Percentiles rank a stretch among this genome's conserved stretches.
Evolutionary conservation across 1,140 invertebrate genomes (phyloP).

Genomic region (Lineus longissimus): DNA sequence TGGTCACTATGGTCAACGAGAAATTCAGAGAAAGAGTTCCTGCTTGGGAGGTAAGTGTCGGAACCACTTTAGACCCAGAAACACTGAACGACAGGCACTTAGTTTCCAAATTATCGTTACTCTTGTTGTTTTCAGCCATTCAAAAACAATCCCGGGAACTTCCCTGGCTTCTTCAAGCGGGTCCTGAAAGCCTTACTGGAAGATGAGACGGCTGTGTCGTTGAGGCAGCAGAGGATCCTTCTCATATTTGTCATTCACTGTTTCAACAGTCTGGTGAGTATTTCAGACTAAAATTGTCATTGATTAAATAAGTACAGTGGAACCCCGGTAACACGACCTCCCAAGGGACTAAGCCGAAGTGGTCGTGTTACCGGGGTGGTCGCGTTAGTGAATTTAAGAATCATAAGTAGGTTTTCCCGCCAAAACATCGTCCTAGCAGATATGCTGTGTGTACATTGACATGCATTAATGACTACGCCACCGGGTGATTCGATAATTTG

Average conservation of each 20-base stretch:
- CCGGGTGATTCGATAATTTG: no score
- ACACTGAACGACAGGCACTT: not conserved
- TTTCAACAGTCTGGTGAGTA: conserved; percentile 81
- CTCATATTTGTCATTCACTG: conserved; percentile 92
- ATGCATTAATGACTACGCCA: no score
- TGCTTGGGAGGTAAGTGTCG: conserved; percentile 79
- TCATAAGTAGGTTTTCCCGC: no score
- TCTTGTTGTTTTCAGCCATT: conserved; percentile 69
- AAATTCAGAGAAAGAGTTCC: conserved; percentile 94
- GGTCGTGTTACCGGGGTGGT: no score
- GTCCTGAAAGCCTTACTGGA: conserved; percentile 70
- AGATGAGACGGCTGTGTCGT: conserved; percentile 56
- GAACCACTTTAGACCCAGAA: not conserved
- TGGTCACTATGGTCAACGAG: conserved; percentile 96
- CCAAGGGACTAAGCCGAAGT: no score
- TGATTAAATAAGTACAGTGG: no score
- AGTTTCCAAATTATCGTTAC: no score
- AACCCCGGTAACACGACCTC: no score
- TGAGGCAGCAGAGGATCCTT: conserved; percentile 81
- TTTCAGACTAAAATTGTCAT: no score
- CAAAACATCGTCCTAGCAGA: no score
- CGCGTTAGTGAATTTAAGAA: no score
- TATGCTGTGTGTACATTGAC: no score
- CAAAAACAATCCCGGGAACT: conserved; percentile 73
- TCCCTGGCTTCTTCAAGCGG: conserved; percentile 81